A percentile compares a stretch with the other conserved stretches of the same genome.
phyloP scores from a whole-genome alignment of 2,797 vertebrate genomes.

The Enteromius thamalakanensis region DNA sequence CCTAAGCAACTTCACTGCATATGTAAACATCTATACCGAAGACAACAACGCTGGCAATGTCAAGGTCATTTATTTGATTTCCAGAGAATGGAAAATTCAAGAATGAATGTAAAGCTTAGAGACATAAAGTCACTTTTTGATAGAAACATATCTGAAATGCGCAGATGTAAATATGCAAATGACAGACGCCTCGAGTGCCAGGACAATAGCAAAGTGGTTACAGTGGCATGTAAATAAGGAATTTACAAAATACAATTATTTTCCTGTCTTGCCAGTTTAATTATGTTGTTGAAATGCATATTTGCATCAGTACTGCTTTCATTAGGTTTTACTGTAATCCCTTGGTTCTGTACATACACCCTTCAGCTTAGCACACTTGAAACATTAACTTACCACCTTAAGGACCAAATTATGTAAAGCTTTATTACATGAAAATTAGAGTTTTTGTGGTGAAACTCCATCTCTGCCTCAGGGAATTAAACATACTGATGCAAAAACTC shows the following conservation, averaged over 20 bases:
- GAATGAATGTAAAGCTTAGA: neutral
- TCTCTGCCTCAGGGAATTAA: slow-evolving; percentile 11
- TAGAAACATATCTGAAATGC: neutral
- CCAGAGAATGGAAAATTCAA: neutral
- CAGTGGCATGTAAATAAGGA: neutral
- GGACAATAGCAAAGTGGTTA: neutral
- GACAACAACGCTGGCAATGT: neutral
- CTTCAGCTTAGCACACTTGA: slow-evolving; percentile 18
- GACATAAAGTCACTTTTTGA: neutral
- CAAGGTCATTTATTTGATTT: neutral
- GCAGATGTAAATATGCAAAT: neutral
- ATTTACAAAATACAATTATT: neutral
- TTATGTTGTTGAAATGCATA: neutral
- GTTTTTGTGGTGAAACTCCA: slow-evolving; percentile 1
- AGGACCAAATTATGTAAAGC: slow-evolving; percentile 50
- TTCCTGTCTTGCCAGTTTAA: neutral
- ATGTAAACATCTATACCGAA: neutral
- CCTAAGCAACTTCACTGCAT: no score
- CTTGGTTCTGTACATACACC: slow-evolving; percentile 38
- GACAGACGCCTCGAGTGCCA: neutral
- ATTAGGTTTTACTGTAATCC: slow-evolving; percentile 13
- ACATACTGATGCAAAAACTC: neutral
- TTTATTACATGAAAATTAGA: slow-evolving; percentile 35
- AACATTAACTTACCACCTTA: slow-evolving; percentile 50
- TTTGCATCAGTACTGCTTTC: neutral